These are phyloP conservation scores for Dasyurus viverrinus DNA, from an alignment of 2,113 vertebrate species.

Conservation along the genomic window DNA sequence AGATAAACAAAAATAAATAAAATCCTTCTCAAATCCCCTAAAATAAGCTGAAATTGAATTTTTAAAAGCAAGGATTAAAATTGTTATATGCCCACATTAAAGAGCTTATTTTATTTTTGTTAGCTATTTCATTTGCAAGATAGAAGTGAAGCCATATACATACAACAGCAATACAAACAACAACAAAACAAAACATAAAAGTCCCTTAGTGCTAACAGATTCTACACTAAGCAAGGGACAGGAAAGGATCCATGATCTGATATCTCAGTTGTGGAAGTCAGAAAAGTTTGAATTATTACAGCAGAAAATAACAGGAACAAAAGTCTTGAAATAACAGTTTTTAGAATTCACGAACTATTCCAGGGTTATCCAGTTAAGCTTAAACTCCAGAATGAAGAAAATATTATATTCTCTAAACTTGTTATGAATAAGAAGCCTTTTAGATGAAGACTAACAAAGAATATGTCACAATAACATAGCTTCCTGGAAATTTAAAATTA, in stretches of 20 bases:
- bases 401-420: conserved; percentile 54
- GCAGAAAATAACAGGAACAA: conserved; percentile 20
- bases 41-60: neutral
- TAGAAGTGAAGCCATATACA: conserved; percentile 61
- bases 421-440: conserved; percentile 53
- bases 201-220: conserved; percentile 44
- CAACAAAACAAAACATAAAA: neutral
- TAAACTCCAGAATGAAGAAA: conserved; percentile 43
- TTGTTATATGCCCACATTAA: conserved; percentile 34
- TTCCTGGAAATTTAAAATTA: conserved; percentile 63
- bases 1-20: conserved; percentile 52
- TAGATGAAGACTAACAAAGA: conserved; percentile 41
- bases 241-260: neutral
- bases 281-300: neutral
- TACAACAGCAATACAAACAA: conserved; percentile 50
- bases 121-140: conserved; percentile 51
- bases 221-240: conserved; percentile 43
- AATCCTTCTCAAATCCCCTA: neutral
- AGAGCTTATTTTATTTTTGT: conserved; percentile 30
- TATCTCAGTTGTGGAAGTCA: neutral
- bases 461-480: conserved; percentile 53
- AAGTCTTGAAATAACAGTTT: conserved; percentile 39
- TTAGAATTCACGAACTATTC: conserved; percentile 31
- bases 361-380: conserved; percentile 26
- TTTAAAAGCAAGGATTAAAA: conserved; percentile 38